Evolutionary conservation across 2,113 vertebrate genomes (phyloP).

Genomic region (Ageneiosus marmoratus): DNA sequence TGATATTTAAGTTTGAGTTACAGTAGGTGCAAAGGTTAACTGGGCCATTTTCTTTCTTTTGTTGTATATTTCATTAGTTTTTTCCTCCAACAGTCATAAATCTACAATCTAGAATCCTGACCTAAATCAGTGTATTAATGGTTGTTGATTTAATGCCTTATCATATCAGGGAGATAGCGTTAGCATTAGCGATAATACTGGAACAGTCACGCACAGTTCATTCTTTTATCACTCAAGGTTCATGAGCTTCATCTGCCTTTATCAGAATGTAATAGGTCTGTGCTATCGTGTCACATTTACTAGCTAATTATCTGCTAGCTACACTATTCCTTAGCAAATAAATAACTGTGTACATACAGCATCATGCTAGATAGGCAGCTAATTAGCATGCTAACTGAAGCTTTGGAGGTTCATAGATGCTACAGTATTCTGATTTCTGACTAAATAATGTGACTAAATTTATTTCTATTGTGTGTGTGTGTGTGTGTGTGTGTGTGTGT

Average conservation of each 20-base stretch:
- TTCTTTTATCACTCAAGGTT: not conserved
- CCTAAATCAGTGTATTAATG: not conserved
- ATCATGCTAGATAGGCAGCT: too few relatives aligned
- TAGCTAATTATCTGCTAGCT: not conserved
- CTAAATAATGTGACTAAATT: not conserved
- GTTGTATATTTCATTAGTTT: not conserved
- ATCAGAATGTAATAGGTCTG: not conserved
- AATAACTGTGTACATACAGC: not conserved
- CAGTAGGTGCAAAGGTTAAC: not conserved
- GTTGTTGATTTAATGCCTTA: not conserved
- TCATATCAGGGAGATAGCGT: not conserved
- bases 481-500: slow-evolving; percentile 18
- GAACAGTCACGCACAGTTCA: not conserved
- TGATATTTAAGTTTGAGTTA: not conserved
- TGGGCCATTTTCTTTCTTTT: not conserved
- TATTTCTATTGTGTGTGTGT: slow-evolving; percentile 20
- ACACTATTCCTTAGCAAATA: not conserved
- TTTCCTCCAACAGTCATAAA: not conserved
- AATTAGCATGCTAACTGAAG: not conserved
- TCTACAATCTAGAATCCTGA: too few relatives aligned
- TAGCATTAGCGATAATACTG: too few relatives aligned
- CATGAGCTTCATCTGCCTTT: not conserved
- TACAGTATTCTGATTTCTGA: not conserved
- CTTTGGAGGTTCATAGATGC: not conserved
- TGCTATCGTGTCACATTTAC: not conserved